Percentiles rank a stretch among this genome's conserved stretches.
Evolutionary conservation across 2,113 vertebrate genomes (phyloP).

Genomic region (Apteryx mantelli): DNA sequence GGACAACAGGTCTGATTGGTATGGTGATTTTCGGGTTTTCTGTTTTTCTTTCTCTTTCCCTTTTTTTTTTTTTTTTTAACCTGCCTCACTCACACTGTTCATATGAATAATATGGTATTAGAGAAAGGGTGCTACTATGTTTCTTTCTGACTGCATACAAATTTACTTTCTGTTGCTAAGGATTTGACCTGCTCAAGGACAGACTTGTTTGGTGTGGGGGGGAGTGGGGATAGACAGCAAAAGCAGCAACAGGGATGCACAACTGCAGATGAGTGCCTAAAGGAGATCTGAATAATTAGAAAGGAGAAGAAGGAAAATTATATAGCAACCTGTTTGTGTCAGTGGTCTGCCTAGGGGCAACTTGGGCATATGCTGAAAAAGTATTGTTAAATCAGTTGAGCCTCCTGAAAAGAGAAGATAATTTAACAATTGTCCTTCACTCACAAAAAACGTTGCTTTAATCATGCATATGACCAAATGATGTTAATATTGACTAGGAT

Average conservation of each 20-base stretch:
- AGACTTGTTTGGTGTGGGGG: not conserved
- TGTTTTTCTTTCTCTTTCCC: not conserved
- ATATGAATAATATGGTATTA: not conserved
- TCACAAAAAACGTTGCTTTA: not conserved
- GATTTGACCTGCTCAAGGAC: constrained; percentile 56
- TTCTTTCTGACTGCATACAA: not conserved
- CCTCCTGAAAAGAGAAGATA: not conserved
- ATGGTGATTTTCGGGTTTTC: not conserved
- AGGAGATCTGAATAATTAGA: constrained; percentile 55
- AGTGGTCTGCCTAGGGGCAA: constrained; percentile 54
- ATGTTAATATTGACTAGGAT: not conserved
- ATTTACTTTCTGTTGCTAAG: constrained; percentile 47
- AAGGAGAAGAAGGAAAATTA: constrained; percentile 48
- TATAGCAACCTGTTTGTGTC: constrained; percentile 61
- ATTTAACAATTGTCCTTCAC: not conserved
- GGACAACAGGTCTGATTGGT: constrained; percentile 65
- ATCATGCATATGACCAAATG: not conserved
- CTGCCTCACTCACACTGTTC: not conserved
- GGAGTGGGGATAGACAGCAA: not conserved
- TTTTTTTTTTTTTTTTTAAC: not conserved
- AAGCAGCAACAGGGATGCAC: not conserved
- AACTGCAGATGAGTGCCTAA: constrained; percentile 18
- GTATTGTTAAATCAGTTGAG: not conserved
- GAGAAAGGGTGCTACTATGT: not conserved
- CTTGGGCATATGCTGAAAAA: not conserved